Evolutionary conservation across 2,888 invertebrate genomes (phyloP).

Genomic region (Mythimna albipuncta): DNA sequence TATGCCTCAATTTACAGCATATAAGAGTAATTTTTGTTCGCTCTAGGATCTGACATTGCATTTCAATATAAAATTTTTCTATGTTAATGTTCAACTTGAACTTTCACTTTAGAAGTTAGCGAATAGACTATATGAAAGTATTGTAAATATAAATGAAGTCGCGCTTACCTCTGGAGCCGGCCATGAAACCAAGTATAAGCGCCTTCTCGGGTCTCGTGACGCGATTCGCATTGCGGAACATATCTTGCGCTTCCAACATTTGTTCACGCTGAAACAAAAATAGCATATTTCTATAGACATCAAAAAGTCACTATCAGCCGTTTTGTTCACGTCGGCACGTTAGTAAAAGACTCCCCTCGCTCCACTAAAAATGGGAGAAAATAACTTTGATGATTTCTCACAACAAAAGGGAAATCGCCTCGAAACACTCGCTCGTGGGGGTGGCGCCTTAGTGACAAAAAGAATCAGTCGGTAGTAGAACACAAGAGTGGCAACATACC

Average conservation of each 20-base stretch:
- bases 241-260: constrained; percentile 99
- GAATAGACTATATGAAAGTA: too few relatives aligned
- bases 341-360: too few relatives aligned
- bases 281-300: neutral
- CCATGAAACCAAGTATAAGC: constrained; percentile 99
- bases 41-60: too few relatives aligned
- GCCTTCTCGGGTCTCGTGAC: constrained; percentile 99
- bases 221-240: constrained; percentile 98
- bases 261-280: constrained; percentile 94
- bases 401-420: too few relatives aligned
- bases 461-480: too few relatives aligned
- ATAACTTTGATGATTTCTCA: too few relatives aligned
- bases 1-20: too few relatives aligned
- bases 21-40: neutral
- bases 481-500: constrained; percentile 24
- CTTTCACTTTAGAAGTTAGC: neutral
- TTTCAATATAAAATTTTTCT: neutral
- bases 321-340: too few relatives aligned
- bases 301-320: too few relatives aligned
- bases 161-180: constrained; percentile 96
- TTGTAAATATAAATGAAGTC: neutral
- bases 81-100: neutral
- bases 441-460: too few relatives aligned
- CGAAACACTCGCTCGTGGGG: too few relatives aligned
- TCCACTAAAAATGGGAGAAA: too few relatives aligned